Evolutionary conservation across 2,888 invertebrate genomes (phyloP), one percentile per base, ranked within the genome.

Genomic region (Hirudinaria manillensis): DNA sequence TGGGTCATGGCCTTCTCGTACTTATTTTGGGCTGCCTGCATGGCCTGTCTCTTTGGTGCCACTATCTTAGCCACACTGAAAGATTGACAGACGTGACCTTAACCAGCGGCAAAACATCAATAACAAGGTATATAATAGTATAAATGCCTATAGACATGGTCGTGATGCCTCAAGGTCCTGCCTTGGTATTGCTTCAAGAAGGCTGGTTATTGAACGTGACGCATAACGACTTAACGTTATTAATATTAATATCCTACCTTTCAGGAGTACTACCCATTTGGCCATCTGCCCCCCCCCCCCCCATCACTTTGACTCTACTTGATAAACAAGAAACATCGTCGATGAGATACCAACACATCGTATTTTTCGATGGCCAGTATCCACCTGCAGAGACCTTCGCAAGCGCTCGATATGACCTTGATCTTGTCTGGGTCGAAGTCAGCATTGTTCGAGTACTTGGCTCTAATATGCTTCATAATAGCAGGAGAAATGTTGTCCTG

Each of bases 361-460:
- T 86, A 86, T 36, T 83, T 81, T 70, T 86, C 85, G 82, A 86
- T 86, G 76, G 86, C 86, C 75, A 82, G 75, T n/a, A 84, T 82
- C 85, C 85, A 86, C 77, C 82, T 82, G 79, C 84, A 84, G 76
- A 86, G 80, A 88, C 91, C 94, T 87, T 95, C 94, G 81, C 92
- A 92, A 10, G 95, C 95, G 0, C 91, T 90, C 0, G 95, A 94
- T 0, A 93, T 93, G 0, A 89, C 87, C 82, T 90, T 91, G 51
- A 95, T 89, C 86, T 94, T 94, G 70, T 94, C 94, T 0, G 94
- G 94, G 83, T 93, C 93, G 83, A 96, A 95, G 72, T 91, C 92
- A 75, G 92, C 91, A 82, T 94, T 93, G 51, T 88, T 88, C 38
- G 83, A 81, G 77, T 83, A 86, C 89, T 83, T 85, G 3, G 81